Evolutionary conservation across 1,140 invertebrate genomes (phyloP), one percentile per base, ranked within the genome.

Genomic region (Diabrotica virgifera): DNA sequence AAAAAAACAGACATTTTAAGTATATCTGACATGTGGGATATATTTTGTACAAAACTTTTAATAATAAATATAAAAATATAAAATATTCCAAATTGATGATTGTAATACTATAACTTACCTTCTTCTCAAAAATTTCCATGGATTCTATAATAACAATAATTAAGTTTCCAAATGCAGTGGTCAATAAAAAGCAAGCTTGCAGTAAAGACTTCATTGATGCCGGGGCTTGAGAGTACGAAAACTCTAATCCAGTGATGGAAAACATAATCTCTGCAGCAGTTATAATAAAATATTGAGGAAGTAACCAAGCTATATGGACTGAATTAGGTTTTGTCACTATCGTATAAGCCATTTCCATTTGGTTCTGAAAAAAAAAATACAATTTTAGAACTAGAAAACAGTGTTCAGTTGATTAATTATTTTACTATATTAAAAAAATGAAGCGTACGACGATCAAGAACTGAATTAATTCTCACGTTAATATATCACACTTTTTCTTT

Each of bases 151-250:
- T 85, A 24, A 97, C 86, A 3, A 97, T 88, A 6, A 98, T 87
- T 5, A 97, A 78, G 79, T 98, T 97, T 14, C 96, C 96, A 74
- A 95, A 84, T 0, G 96, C 93, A 6, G 91, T 90, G 0, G 94
- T 96, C 0, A 98, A 76, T 36, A 96, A 81, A 92, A 94, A 98
- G 3, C 87, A 85, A 5, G 96, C 93, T 76, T 94, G 90, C 35
- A 99, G 77, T 0, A 98, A 86, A 0, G 95, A 93, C 76, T 96
- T 97, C 94, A 98, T 96, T 65, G 87, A 90, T n/a, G 81, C 77
- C 0, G 95, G 95, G 0, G 95, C 91, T 84, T 97, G 87, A 6
- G 89, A 89, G 77, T 96, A 98, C 0, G 93, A 92, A 80, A 97
- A 97, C 72, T 95, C 91, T 8, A 96, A 82, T 8, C 95, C 95